These are phyloP conservation scores for Xiphydria camelus DNA, from an alignment of 2,888 invertebrate species.

Conservation along the genomic window DNA sequence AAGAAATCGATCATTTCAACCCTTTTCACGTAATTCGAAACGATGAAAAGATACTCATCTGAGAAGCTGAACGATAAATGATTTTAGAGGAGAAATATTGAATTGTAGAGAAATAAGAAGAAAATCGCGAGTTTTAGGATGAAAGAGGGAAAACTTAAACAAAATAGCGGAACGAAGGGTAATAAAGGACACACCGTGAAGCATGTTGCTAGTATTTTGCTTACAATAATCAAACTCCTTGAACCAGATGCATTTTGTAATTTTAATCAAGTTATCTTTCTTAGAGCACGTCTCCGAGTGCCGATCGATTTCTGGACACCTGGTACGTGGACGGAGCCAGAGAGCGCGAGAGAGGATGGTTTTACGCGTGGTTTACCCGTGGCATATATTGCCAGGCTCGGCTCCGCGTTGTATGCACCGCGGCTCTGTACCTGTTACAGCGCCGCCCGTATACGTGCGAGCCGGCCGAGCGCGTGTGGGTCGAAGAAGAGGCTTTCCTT, in stretches of 20 bases:
- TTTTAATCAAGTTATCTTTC: slow-evolving; percentile 14
- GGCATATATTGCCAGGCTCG: slow-evolving; percentile 12
- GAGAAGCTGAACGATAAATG: no score
- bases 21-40: no score
- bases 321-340: slow-evolving; percentile 9
- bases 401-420: slow-evolving; percentile 9
- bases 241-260: background rate
- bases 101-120: no score
- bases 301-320: slow-evolving; percentile 39
- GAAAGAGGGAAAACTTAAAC: background rate
- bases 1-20: no score
- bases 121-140: no score
- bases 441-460: slow-evolving; percentile 10
- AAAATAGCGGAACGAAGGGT: background rate
- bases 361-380: slow-evolving; percentile 33
- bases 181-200: no score
- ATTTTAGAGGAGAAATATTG: no score
- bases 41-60: no score
- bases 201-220: no score
- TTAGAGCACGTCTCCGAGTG: no score
- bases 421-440: slow-evolving; percentile 15
- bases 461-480: slow-evolving; percentile 18
- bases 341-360: slow-evolving; percentile 14
- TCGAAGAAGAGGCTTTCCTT: slow-evolving; percentile 52
- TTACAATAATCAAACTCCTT: no score